Evolutionary conservation across 2,797 vertebrate species (phyloP).

Genomic region (Harpagifer antarcticus): DNA sequence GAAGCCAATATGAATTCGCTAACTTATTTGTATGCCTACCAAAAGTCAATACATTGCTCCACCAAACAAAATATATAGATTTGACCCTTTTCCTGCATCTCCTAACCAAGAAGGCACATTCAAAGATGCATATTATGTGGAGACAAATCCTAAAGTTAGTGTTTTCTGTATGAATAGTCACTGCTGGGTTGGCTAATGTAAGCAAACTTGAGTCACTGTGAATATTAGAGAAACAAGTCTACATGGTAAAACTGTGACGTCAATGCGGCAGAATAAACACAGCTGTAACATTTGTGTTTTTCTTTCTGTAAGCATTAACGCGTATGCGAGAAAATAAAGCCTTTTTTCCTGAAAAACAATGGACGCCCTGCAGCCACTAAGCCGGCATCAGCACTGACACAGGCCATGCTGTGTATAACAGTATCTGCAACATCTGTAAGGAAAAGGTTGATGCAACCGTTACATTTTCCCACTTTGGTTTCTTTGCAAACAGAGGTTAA

Average conservation of each 20-base stretch:
- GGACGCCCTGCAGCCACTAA: slow-evolving; percentile 26
- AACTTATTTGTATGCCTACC: neutral
- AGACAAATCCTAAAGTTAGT: neutral
- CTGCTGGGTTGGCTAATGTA: slow-evolving; percentile 39
- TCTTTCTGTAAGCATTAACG: neutral
- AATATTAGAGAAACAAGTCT: slow-evolving; percentile 15
- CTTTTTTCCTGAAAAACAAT: slow-evolving; percentile 28
- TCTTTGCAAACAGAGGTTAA: slow-evolving; percentile 19
- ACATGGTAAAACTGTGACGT: slow-evolving; percentile 10
- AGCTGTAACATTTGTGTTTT: slow-evolving; percentile 14
- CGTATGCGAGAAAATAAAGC: slow-evolving; percentile 26
- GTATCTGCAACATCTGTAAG: slow-evolving; percentile 33
- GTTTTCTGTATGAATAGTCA: slow-evolving; percentile 1
- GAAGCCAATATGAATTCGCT: neutral
- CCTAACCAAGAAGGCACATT: neutral
- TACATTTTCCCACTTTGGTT: neutral
- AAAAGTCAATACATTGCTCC: neutral
- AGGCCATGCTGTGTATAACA: slow-evolving; percentile 32
- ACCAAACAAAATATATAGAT: neutral
- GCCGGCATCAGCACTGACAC: slow-evolving; percentile 24
- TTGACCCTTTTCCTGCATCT: neutral
- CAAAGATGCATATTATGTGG: neutral
- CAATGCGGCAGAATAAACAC: slow-evolving; percentile 19
- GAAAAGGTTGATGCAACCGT: slow-evolving; percentile 49
- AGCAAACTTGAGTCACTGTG: slow-evolving; percentile 9